Base-by-base conservation (phyloP, 2,797 vertebrate genomes). In the Mionectes olivaceus region DNA sequence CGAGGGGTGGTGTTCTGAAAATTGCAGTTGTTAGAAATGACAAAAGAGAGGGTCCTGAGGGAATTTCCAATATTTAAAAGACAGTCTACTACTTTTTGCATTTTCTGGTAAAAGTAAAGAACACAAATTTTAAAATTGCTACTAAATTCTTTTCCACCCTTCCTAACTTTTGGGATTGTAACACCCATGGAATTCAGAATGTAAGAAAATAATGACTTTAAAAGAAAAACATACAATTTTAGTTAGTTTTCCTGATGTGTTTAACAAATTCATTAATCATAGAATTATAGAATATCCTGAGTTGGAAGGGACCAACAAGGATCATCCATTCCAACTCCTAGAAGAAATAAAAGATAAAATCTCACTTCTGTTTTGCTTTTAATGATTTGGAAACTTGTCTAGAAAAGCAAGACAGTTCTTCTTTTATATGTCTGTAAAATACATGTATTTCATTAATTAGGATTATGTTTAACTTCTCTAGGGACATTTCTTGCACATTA, bases 141-240 rank as follows among this genome's bases (percentile, higher is more conserved):
- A 27, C 19, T 78, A 39, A 75, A 59, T 44, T 49, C 8, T 61
- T 86, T 87, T 15, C 7, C 13, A 55, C 1, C 2, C 6, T 57
- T 87, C 2, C 10, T 76, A 21, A 6, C 6, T 44, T 81, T 9
- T 69, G 18, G 47, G 12, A 64, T 32, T 46, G 10, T 43, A 46
- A 4, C 14, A 88, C 8, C 19, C 37, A n/a, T 3, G 3, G 18
- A 53, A 64, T 69, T 84, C 15, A 81, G 25, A 64, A 15, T 9
- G 23, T 3, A 87, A 35, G 30, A 67, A 80, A 90, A 83, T 9
- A 65, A 55, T 15, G 2, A 8, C 12, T 30, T 52, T 7, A 7
- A 30, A 9, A 32, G n/a, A 33, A 18, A 1, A 0, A 0, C 2
- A 13, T 13, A 44, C 13, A 55, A 14, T 9, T 56, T 30, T 28